Base-by-base conservation (phyloP, 1,140 invertebrate species). In the Trialeurodes vaporariorum region DNA sequence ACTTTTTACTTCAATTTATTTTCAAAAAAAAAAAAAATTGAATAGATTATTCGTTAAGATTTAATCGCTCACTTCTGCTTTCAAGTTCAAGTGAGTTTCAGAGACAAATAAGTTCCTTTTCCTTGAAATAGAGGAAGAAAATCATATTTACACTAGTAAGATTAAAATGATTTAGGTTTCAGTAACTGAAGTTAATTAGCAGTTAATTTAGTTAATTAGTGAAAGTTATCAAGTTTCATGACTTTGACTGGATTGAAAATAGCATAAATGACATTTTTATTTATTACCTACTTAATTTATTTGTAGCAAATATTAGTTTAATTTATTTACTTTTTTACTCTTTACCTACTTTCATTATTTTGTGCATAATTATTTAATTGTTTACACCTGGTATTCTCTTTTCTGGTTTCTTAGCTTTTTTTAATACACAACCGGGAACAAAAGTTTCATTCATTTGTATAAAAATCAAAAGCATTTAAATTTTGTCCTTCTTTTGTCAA, bases 241-340 rank as follows among this genome's bases (percentile, higher is more conserved):
- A n/a, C n/a, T n/a, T n/a, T n/a, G n/a, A n/a, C n/a, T n/a, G n/a
- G n/a, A n/a, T n/a, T n/a, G n/a, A n/a, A n/a, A n/a, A n/a, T n/a
- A n/a, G n/a, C n/a, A n/a, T n/a, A n/a, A n/a, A n/a, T n/a, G n/a
- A n/a, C n/a, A n/a, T n/a, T n/a, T n/a, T n/a, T n/a, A n/a, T n/a
- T n/a, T n/a, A n/a, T n/a, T n/a, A n/a, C n/a, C n/a, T 49, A 49
- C 34, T 49, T 49, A 49, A 49, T 49, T 49, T 49, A 49, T 49
- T 49, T 49, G 5, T 49, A 49, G 34, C 34, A 49, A 49, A 49
- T 49, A 49, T 49, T 17, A 49, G 34, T 5, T 49, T 49, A 9
- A 9, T 49, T 49, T 49, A 49, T 49, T 5, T 49, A 49, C 34
- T 49, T 49, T 49, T 49, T 49, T 9, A 49, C 34, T 49, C 17